These are phyloP conservation scores for Eupeodes latifasciatus DNA, from an alignment of 2,888 invertebrate species.

Conservation along the genomic window DNA sequence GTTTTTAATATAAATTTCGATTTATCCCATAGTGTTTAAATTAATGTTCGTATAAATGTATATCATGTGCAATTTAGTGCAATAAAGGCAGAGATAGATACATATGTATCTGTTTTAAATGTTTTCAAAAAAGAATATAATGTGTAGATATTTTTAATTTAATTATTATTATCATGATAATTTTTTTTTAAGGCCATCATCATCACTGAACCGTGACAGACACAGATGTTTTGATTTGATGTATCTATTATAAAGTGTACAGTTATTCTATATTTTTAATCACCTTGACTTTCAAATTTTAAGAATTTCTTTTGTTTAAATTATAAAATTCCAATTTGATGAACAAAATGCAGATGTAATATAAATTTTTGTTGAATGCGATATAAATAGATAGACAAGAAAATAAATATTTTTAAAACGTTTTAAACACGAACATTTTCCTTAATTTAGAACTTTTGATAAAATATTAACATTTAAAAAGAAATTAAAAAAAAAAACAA, in stretches of 20 bases:
- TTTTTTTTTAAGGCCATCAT: constrained; percentile 6
- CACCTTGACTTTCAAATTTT: constrained; percentile 26
- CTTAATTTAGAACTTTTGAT: too few species aligned
- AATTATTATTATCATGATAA: neutral
- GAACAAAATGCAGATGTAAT: neutral
- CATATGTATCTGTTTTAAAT: neutral
- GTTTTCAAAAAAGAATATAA: neutral
- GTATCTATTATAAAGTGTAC: neutral
- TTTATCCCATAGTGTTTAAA: too few species aligned
- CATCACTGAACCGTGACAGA: constrained; percentile 17
- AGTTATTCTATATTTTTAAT: neutral
- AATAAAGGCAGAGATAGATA: neutral
- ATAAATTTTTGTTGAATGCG: neutral
- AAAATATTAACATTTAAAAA: too few species aligned
- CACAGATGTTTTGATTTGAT: constrained; percentile 2
- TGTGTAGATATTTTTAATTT: constrained; percentile 10
- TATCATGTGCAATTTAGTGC: neutral
- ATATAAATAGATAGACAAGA: neutral
- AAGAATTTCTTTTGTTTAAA: neutral
- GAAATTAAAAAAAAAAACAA: too few species aligned
- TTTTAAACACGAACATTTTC: too few species aligned
- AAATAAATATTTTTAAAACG: neutral
- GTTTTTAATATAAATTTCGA: too few species aligned
- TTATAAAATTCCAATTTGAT: neutral
- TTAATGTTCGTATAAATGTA: too few species aligned